Evolutionary conservation across 2,797 vertebrate genomes (phyloP).

Genomic region (Protosalanx chinensis): DNA sequence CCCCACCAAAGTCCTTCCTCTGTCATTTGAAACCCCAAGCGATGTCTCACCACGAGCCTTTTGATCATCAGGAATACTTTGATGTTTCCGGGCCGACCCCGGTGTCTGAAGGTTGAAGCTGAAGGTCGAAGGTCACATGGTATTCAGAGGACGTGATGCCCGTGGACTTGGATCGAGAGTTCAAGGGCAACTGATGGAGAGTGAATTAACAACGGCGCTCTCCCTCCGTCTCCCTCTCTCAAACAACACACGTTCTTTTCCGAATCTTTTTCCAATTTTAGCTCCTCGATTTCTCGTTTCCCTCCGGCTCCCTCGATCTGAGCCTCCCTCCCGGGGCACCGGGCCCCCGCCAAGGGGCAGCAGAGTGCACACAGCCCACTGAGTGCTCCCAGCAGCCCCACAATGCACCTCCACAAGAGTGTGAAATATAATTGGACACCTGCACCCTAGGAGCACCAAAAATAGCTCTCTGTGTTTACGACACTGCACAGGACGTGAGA

Average conservation of each 20-base stretch:
- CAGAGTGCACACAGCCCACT: constrained; percentile 39
- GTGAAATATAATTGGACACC: constrained; percentile 74
- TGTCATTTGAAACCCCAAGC: constrained; percentile 32
- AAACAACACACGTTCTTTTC: not conserved
- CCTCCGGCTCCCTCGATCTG: constrained; percentile 8
- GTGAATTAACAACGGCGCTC: not conserved
- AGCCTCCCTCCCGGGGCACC: not conserved
- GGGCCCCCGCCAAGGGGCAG: constrained; percentile 33
- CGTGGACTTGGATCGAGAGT: not conserved
- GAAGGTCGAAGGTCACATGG: constrained; percentile 32
- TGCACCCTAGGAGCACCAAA: constrained; percentile 60
- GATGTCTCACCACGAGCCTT: constrained; percentile 32
- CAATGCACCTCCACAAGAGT: constrained; percentile 57
- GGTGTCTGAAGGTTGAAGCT: not conserved
- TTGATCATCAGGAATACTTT: constrained; percentile 24
- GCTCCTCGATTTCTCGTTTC: not conserved
- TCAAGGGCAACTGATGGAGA: not conserved
- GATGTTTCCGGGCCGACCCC: constrained; percentile 27
- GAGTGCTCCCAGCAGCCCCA: constrained; percentile 36
- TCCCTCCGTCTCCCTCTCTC: not conserved
- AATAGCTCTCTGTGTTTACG: constrained; percentile 61
- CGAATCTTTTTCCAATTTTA: not conserved
- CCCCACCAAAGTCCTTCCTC: constrained; percentile 16
- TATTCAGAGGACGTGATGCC: constrained; percentile 11
- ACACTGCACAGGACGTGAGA: constrained; percentile 23